Evolutionary conservation across 2,113 vertebrate species (phyloP).

Genomic region (Sus scrofa): T2T-Sscrofa CM000824.6:231322001-231322500

Average conservation of each 20-base stretch:
- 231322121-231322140: accelerated
- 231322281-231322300: not conserved
- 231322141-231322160: not conserved
- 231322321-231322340: accelerated
- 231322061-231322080: not conserved
- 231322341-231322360: not conserved
- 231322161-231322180: not conserved
- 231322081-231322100: not conserved
- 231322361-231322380: accelerated
- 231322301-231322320: not conserved
- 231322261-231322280: not conserved
- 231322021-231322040: not conserved
- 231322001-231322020: not conserved
- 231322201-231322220: no score
- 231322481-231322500: not conserved
- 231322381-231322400: not conserved
- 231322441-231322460: not conserved
- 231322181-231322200: accelerated
- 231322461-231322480: accelerated
- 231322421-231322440: not conserved
- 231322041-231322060: not conserved
- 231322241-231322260: not conserved
- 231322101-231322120: not conserved
- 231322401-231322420: not conserved
- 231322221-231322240: not conserved